Conservation (phyloP, 2,113 vertebrate genomes). For the Piprites chloris region DNA sequence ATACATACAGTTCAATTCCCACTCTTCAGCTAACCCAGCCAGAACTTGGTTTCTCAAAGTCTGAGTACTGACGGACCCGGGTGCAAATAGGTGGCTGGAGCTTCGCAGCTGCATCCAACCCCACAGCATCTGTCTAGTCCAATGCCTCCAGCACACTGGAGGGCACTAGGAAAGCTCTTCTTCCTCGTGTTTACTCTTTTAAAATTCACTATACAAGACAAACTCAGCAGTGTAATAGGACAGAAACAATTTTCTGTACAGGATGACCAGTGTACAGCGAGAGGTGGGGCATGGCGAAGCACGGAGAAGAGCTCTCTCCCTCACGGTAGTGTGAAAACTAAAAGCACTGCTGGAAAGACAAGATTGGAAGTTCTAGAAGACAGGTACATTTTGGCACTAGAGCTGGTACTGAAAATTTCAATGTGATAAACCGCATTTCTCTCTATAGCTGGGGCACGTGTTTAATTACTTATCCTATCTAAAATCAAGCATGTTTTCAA, state of each 20-base stretch:
- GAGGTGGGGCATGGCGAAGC: not conserved
- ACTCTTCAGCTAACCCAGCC: not conserved
- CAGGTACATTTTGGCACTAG: not conserved
- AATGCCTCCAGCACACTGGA: rapidly evolving
- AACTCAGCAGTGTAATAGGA: rapidly evolving
- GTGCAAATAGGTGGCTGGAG: not conserved
- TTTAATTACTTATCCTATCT: not conserved
- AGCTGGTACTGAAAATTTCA: not conserved
- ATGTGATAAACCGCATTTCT: not conserved
- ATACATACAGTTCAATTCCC: not conserved
- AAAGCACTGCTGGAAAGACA: not conserved
- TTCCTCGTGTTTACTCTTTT: not conserved
- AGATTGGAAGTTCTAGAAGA: not conserved
- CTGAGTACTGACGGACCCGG: rapidly evolving
- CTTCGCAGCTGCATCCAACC: rapidly evolving
- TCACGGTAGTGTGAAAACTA: not conserved
- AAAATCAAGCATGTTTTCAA: not conserved
- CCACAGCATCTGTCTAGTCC: rapidly evolving
- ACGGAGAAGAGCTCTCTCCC: not conserved
- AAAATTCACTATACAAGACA: not conserved
- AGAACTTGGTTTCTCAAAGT: not conserved
- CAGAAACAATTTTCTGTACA: not conserved
- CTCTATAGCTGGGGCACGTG: not conserved
- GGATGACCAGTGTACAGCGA: rapidly evolving
- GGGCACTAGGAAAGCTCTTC: not conserved